Percentiles rank a stretch among this genome's conserved stretches.
Evolutionary conservation across 2,888 invertebrate species (phyloP).

Genomic region (Athalia rosae): DNA sequence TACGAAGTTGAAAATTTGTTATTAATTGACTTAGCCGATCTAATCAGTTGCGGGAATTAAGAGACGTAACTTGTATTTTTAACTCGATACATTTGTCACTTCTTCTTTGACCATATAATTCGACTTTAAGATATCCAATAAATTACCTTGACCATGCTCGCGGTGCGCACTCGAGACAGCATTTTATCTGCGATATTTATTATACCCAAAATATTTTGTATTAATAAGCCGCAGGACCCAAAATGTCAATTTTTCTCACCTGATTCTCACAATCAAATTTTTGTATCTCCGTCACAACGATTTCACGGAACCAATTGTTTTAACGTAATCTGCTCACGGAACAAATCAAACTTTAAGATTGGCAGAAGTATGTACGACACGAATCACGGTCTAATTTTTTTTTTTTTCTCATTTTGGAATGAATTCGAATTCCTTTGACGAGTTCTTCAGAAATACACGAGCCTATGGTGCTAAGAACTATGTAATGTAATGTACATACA

Average conservation of each 20-base stretch:
- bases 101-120: not conserved
- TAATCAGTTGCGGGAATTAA: not conserved
- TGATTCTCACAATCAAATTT: slow-evolving; percentile 24
- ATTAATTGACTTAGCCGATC: not conserved
- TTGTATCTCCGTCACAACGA: not conserved
- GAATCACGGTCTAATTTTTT: not conserved
- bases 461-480: no score
- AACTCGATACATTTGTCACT: slow-evolving; percentile 31
- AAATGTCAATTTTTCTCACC: slow-evolving; percentile 11
- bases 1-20: not conserved
- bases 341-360: slow-evolving; percentile 27
- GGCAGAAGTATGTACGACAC: slow-evolving; percentile 24
- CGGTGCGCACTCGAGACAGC: not conserved
- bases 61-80: slow-evolving; percentile 16
- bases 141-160: not conserved
- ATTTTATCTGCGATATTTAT: slow-evolving; percentile 39
- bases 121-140: not conserved
- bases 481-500: no score
- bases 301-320: slow-evolving; percentile 17
- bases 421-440: slow-evolving; percentile 29
- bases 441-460: slow-evolving; percentile 21
- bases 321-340: slow-evolving; percentile 22
- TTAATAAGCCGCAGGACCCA: slow-evolving; percentile 7
- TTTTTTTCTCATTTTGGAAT: not conserved
- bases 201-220: slow-evolving; percentile 9